These are phyloP conservation scores for Muscicapa comitata DNA, from an alignment of 2,797 vertebrate genomes.

Conservation along the genomic window DNA sequence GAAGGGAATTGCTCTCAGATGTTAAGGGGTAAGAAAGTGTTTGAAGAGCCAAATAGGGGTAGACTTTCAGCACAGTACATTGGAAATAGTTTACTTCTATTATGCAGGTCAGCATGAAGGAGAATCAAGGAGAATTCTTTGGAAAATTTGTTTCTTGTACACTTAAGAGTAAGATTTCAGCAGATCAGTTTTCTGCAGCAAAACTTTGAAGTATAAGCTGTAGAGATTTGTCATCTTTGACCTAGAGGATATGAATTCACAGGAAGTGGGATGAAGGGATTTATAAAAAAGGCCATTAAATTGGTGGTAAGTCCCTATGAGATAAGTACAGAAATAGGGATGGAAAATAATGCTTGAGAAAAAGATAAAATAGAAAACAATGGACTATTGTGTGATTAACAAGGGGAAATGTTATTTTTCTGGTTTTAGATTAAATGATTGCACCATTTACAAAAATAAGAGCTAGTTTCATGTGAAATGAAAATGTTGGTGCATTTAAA, in stretches of 20 bases:
- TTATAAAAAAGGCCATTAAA: background rate
- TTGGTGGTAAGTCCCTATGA: background rate
- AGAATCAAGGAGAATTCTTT: background rate
- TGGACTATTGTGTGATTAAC: background rate
- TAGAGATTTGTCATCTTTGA: background rate
- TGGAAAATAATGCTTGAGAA: background rate
- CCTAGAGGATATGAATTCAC: background rate
- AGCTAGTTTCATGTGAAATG: background rate
- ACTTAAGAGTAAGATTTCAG: background rate
- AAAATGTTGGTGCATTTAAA: background rate
- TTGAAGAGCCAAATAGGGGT: background rate
- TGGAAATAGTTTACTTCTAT: background rate
- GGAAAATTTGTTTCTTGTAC: background rate
- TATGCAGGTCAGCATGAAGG: background rate
- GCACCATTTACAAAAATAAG: background rate
- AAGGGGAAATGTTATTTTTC: background rate
- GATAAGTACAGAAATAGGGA: background rate
- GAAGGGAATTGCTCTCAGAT: background rate
- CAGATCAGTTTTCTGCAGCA: background rate
- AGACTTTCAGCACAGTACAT: background rate
- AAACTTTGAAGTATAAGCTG: background rate
- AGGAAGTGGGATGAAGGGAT: background rate
- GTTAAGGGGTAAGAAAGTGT: background rate
- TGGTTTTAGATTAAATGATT: background rate
- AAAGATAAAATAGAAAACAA: background rate